Evolutionary conservation across 2,888 invertebrate species (phyloP).

Genomic region (Himalopsyche anomala): DNA sequence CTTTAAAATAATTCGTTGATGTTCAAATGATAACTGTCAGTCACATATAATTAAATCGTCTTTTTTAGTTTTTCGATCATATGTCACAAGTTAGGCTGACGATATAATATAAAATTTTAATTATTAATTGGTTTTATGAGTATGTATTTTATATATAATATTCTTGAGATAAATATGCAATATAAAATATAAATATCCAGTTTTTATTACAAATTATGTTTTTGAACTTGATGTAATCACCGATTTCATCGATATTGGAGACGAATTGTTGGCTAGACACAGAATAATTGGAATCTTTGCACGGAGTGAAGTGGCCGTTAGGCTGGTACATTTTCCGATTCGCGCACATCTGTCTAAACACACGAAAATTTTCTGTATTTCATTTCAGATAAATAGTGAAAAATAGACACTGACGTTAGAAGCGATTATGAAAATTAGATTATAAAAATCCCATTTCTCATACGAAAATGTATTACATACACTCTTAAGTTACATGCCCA

Average conservation of each 20-base stretch:
- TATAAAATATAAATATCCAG: too few species aligned
- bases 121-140: too few species aligned
- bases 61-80: too few species aligned
- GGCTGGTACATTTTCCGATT: background rate
- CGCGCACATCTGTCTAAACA: conserved; percentile 4
- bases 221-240: too few species aligned
- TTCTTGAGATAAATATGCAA: too few species aligned
- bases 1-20: too few species aligned
- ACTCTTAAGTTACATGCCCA: background rate
- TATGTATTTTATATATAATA: too few species aligned
- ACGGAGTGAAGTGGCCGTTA: background rate
- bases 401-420: background rate
- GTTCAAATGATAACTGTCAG: too few species aligned
- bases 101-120: too few species aligned
- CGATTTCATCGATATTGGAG: background rate
- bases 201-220: too few species aligned
- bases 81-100: too few species aligned
- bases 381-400: background rate
- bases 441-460: background rate
- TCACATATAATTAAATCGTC: too few species aligned
- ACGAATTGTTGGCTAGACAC: background rate
- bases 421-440: conserved; percentile 2
- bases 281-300: background rate
- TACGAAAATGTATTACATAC: background rate
- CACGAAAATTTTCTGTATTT: background rate